Percentiles rank a stretch among this genome's conserved stretches.
Conservation (phyloP, 1,140 invertebrate species). For the Sycophila sp. region DNA sequence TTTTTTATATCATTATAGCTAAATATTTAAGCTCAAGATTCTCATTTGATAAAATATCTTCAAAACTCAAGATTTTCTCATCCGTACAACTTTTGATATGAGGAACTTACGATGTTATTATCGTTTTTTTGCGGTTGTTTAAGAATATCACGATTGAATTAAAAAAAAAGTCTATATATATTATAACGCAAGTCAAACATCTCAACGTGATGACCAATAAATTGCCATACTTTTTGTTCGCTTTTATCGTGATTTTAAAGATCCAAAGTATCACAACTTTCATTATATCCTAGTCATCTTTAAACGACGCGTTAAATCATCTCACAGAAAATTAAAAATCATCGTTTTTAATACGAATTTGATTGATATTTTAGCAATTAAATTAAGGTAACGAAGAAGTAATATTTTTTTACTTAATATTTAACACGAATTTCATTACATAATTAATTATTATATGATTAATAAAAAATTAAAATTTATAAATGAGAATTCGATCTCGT, state of each 20-base stretch:
- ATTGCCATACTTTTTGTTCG: slow-evolving; percentile 34
- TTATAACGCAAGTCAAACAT: slow-evolving; percentile 15
- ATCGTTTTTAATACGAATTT: slow-evolving; percentile 19
- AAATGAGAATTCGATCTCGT: slow-evolving; percentile 10
- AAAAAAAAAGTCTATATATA: slow-evolving; percentile 18
- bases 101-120: slow-evolving; percentile 26
- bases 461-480: not conserved
- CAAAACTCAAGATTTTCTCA: slow-evolving; percentile 38
- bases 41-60: slow-evolving; percentile 29
- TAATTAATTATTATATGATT: slow-evolving; percentile 20
- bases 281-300: slow-evolving; percentile 10
- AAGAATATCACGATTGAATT: slow-evolving; percentile 20
- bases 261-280: slow-evolving; percentile 38
- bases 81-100: slow-evolving; percentile 30
- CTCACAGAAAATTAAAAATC: slow-evolving; percentile 18
- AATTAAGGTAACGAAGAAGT: slow-evolving; percentile 26
- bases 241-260: slow-evolving; percentile 28
- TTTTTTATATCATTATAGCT: not conserved
- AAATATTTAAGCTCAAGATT: slow-evolving; percentile 17
- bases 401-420: slow-evolving; percentile 6
- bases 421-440: slow-evolving; percentile 25
- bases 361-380: not conserved
- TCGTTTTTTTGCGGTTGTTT: slow-evolving; percentile 7
- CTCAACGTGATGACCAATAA: slow-evolving; percentile 20
- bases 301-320: slow-evolving; percentile 4